These are phyloP conservation scores for Bradypodion ventrale DNA, from an alignment of 2,797 vertebrate genomes.

Conservation along the genomic window DNA sequence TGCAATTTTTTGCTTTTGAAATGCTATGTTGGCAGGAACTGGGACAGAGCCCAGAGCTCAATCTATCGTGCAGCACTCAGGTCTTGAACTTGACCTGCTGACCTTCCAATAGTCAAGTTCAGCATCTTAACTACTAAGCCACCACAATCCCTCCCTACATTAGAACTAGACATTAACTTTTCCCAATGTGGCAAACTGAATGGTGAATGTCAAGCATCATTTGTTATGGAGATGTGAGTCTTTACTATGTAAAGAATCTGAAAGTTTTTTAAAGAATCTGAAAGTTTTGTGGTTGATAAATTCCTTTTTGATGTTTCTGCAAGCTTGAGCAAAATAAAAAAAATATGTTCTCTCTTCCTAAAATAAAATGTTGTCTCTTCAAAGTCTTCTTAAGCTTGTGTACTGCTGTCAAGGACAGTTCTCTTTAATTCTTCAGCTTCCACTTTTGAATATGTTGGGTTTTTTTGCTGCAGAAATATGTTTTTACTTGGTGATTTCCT, in stretches of 20 bases:
- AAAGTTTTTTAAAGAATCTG: neutral
- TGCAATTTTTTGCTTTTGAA: too few species aligned
- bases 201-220: neutral
- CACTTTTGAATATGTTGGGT: too few species aligned
- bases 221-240: neutral
- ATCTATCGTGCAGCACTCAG: too few species aligned
- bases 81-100: too few species aligned
- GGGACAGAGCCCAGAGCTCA: too few species aligned
- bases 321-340: neutral
- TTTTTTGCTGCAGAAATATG: neutral
- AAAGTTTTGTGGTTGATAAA: neutral
- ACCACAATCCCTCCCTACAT: neutral
- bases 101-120: too few species aligned
- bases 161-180: neutral
- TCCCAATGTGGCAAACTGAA: neutral
- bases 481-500: neutral
- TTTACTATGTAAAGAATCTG: neutral
- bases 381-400: slow-evolving; percentile 27
- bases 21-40: too few species aligned
- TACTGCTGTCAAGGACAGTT: slow-evolving; percentile 48
- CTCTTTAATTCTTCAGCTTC: neutral
- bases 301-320: neutral
- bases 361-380: slow-evolving; percentile 1
- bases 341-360: neutral
- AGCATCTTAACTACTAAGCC: too few species aligned